phyloP scores from a whole-genome alignment of 1,140 invertebrate genomes.

The Plectrocnemia conspersa region DNA sequence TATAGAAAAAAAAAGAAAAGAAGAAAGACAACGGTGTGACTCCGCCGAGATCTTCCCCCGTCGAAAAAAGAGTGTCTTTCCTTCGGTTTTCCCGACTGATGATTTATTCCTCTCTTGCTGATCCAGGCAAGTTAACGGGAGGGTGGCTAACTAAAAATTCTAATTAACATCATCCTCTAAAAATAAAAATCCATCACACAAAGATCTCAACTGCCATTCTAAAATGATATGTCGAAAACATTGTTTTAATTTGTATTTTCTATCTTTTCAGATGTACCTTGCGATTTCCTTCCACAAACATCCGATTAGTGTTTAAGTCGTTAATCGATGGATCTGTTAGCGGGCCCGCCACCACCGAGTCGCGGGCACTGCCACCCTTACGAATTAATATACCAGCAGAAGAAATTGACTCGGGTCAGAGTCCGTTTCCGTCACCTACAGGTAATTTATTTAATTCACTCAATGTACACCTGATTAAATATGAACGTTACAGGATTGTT shows the following conservation, averaged over 20 bases:
- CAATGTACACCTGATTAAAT: not conserved
- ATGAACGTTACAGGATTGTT: not conserved
- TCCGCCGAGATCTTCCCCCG: too few relatives aligned
- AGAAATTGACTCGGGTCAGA: conserved; percentile 60
- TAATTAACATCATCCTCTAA: too few relatives aligned
- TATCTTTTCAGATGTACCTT: conserved; percentile 77
- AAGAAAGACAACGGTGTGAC: too few relatives aligned
- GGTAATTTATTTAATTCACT: conserved; percentile 35
- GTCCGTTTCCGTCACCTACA: conserved; percentile 91
- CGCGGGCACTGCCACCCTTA: conserved; percentile 61
- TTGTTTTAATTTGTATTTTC: conserved; percentile 29
- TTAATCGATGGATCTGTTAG: conserved; percentile 64
- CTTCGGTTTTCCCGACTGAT: too few relatives aligned
- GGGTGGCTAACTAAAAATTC: too few relatives aligned
- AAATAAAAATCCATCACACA: too few relatives aligned
- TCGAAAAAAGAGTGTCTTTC: too few relatives aligned
- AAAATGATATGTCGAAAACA: too few relatives aligned
- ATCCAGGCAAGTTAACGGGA: too few relatives aligned
- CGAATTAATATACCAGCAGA: conserved; percentile 85
- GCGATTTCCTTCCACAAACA: conserved; percentile 95
- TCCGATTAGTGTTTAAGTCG: conserved; percentile 90
- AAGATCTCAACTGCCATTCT: too few relatives aligned
- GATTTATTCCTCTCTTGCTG: too few relatives aligned
- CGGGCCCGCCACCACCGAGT: conserved; percentile 39
- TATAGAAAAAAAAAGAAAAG: too few relatives aligned